phyloP scores from a whole-genome alignment of 2,888 invertebrate species.

The Automeris io region DNA sequence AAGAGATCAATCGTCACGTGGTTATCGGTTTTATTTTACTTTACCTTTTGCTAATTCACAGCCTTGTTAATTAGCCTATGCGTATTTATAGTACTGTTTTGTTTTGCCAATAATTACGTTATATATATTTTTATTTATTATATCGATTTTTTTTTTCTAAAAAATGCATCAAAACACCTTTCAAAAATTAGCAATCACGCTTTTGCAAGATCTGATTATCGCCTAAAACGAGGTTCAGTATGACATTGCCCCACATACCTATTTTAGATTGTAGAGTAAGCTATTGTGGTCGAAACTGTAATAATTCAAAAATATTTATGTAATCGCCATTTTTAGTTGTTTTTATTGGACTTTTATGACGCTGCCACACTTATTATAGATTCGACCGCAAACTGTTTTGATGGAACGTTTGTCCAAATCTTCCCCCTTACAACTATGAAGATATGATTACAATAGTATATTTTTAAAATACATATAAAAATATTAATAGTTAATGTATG shows the following conservation, averaged over 20 bases:
- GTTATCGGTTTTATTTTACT: slow-evolving; percentile 41
- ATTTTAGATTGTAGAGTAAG: slow-evolving; percentile 8
- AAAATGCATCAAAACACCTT: slow-evolving; percentile 74
- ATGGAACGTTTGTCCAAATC: slow-evolving; percentile 62
- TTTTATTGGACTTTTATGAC: neutral
- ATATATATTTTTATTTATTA: slow-evolving; percentile 33
- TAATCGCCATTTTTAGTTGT: too few relatives aligned
- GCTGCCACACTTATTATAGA: slow-evolving; percentile 13
- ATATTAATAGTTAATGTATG: slow-evolving; percentile 58
- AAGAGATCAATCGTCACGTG: slow-evolving; percentile 62
- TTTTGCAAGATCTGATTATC: slow-evolving; percentile 52
- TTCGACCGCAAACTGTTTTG: slow-evolving; percentile 24
- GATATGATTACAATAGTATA: slow-evolving; percentile 70
- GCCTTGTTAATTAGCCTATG: slow-evolving; percentile 78
- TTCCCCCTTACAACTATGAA: slow-evolving; percentile 66
- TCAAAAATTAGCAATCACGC: slow-evolving; percentile 73
- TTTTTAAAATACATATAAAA: slow-evolving; percentile 75
- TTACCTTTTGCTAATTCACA: slow-evolving; percentile 76
- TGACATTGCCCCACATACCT: slow-evolving; percentile 7
- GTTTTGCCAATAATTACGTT: slow-evolving; percentile 57
- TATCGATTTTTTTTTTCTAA: slow-evolving; percentile 46
- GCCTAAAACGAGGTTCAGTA: slow-evolving; percentile 26
- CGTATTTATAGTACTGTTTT: slow-evolving; percentile 74
- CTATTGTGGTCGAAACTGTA: slow-evolving; percentile 1
- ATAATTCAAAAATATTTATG: slow-evolving; percentile 12